These are phyloP conservation scores for Perodicticus potto DNA, from an alignment of 2,797 vertebrate genomes.

Conservation along the genomic window DNA sequence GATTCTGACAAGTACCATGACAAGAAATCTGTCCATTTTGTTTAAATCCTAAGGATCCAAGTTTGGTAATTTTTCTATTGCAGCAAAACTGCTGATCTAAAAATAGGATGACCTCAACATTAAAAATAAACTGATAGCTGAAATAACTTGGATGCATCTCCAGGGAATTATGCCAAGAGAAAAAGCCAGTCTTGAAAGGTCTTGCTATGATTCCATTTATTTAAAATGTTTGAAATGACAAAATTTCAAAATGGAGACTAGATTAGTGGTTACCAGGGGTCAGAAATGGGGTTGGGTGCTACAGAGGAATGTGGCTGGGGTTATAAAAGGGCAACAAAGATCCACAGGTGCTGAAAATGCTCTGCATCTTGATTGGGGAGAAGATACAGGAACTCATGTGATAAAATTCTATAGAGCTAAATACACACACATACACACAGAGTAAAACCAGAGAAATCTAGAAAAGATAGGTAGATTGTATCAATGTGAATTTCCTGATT, in stretches of 20 bases:
- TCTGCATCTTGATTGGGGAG: neutral
- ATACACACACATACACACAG: neutral
- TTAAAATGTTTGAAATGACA: neutral
- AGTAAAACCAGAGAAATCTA: neutral
- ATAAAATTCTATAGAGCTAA: neutral
- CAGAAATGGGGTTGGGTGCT: neutral
- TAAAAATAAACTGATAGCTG: neutral
- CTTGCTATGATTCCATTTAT: neutral
- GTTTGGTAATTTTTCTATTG: neutral
- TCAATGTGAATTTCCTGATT: neutral
- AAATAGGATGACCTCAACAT: neutral
- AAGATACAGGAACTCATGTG: neutral
- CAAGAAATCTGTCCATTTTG: neutral
- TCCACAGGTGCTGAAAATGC: neutral
- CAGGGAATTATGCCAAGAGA: neutral
- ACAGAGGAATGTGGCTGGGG: neutral
- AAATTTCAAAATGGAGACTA: neutral
- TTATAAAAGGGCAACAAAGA: neutral
- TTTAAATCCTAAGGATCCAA: neutral
- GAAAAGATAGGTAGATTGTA: neutral
- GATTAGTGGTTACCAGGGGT: neutral
- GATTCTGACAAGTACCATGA: neutral
- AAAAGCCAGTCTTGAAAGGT: neutral
- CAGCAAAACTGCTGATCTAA: neutral
- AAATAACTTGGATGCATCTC: neutral